Evolutionary conservation across 2,113 vertebrate species (phyloP).

Genomic region (Vireo altiloquus): DNA sequence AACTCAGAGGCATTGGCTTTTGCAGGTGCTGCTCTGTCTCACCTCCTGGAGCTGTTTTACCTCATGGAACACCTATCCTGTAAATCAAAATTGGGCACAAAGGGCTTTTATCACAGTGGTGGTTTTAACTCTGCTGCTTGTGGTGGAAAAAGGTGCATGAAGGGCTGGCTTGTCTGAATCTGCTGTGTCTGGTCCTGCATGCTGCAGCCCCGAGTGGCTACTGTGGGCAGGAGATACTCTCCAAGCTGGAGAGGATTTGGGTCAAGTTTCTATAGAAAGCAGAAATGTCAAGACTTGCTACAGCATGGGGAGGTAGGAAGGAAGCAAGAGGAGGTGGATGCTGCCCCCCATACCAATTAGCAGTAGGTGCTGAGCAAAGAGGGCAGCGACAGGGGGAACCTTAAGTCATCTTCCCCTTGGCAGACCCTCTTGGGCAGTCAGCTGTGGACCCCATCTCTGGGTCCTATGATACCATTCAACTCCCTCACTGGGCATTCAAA

Average conservation of each 20-base stretch:
- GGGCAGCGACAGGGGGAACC: background rate
- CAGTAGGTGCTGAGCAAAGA: background rate
- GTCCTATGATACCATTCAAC: background rate
- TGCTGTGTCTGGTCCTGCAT: background rate
- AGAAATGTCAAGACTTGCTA: background rate
- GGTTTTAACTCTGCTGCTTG: background rate
- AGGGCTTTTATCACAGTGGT: background rate
- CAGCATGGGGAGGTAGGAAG: rapidly evolving
- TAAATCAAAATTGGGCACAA: background rate
- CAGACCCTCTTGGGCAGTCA: background rate
- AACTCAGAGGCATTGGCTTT: background rate
- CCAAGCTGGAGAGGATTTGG: background rate
- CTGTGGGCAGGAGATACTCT: background rate
- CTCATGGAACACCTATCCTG: background rate
- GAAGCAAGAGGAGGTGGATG: background rate
- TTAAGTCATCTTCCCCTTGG: background rate
- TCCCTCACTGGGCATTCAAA: rapidly evolving
- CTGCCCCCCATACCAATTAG: background rate
- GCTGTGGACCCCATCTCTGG: background rate
- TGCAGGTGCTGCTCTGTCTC: background rate
- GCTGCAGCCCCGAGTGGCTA: background rate
- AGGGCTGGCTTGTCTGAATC: background rate
- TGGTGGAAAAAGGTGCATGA: background rate
- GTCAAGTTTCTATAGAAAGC: background rate
- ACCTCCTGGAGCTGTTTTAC: background rate